Evolutionary conservation across 1,140 invertebrate genomes (phyloP).

Genomic region (Polyergus mexicanus): DNA sequence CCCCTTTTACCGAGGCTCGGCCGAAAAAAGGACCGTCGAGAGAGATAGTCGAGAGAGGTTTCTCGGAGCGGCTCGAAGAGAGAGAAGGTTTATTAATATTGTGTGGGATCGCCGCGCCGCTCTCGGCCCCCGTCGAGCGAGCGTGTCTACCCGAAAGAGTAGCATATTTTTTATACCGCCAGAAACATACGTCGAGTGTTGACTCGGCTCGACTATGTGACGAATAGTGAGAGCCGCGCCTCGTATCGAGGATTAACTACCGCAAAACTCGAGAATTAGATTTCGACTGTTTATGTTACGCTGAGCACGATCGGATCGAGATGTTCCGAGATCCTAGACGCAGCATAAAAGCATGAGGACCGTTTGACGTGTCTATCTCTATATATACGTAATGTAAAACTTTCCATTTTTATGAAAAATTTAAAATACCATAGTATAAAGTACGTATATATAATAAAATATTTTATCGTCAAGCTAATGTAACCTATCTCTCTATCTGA

Average conservation of each 20-base stretch:
- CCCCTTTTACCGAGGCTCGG: conserved; percentile 51
- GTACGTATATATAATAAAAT: not conserved
- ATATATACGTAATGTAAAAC: not conserved
- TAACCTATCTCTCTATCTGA: not conserved
- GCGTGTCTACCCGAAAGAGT: conserved; percentile 43
- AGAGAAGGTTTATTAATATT: conserved; percentile 62
- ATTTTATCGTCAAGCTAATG: not conserved
- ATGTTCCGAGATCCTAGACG: not conserved
- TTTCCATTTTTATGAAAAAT: not conserved
- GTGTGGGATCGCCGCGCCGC: conserved; percentile 36
- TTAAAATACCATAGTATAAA: not conserved
- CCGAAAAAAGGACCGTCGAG: conserved; percentile 57
- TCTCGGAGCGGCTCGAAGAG: conserved; percentile 27
- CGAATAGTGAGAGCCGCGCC: conserved; percentile 30
- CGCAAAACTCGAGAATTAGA: not conserved
- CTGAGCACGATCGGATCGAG: conserved; percentile 2
- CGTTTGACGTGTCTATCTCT: not conserved
- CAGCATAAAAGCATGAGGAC: not conserved
- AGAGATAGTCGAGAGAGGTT: conserved; percentile 39
- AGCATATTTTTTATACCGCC: conserved; percentile 45
- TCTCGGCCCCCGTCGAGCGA: not conserved
- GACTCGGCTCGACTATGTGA: conserved; percentile 42
- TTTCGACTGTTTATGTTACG: not conserved
- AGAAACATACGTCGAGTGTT: conserved; percentile 44
- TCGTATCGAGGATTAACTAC: conserved; percentile 30